Evolutionary conservation across 2,797 vertebrate species (phyloP), one percentile per base, ranked within the genome.

Genomic region (Schizothorax lantsangensis): DNA sequence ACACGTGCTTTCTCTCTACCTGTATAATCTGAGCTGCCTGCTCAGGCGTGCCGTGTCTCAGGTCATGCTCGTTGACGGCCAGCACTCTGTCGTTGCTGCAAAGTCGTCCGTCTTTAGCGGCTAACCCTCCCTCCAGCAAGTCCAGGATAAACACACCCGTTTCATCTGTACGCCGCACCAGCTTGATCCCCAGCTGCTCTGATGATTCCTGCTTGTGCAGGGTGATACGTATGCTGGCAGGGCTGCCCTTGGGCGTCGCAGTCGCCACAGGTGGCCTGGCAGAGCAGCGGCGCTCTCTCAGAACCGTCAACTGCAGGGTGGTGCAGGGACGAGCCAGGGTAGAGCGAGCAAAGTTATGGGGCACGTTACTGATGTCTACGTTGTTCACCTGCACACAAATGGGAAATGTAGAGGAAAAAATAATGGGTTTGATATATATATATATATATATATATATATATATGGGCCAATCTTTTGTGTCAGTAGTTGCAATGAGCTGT

Each of bases 21-120:
- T 99, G 98, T 92, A 99, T 99, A 90, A 99, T 97, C 94, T 99
- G 98, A 52, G 98, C 98, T 0, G 98, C 98, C 17, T 98, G 97
- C 92, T 99, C 98, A 0, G 98, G 98, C 0, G 98, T 99, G 81
- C 98, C 98, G 0, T 98, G 97, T 88, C 98, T 97, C 87, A 99
- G 90, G 93, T 99, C 98, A 12, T 99, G 98, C 0, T 99, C 98
- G 0, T 99, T 99, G 87, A 99, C 98, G 0, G 98, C 97, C 36
- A 99, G 92, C 19, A 99, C 97, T 0, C 97, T 95, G 94, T 99
- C 98, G 0, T 98, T 99, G 86, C 98, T 96, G 92, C 96, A 96
- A 85, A 99, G 96, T 69, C 97, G 91, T 49, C 98, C 97, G 0
- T 99, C 98, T 90, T 98, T 97, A 0, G 98, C 97, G 0, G 98